These are phyloP conservation scores for Nibea albiflora DNA, from an alignment of 2,113 vertebrate genomes.

Conservation along the genomic window DNA sequence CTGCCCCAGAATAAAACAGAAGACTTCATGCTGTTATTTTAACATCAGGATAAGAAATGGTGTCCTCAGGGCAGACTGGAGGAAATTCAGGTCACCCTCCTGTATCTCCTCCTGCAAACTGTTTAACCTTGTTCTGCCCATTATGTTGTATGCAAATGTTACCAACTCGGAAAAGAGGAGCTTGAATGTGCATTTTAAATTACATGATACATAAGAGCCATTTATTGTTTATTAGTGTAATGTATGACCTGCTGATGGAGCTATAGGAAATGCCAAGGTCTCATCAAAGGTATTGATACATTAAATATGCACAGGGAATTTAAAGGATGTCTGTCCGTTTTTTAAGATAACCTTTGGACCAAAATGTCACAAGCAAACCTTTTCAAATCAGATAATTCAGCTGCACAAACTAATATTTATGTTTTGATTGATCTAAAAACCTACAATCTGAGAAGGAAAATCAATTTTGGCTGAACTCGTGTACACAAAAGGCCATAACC, in stretches of 20 bases:
- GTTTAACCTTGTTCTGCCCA: neutral
- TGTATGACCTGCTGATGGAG: neutral
- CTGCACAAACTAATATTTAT: neutral
- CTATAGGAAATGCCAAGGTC: neutral
- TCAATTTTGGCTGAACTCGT: neutral
- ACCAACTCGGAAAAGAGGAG: neutral
- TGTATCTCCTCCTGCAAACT: neutral
- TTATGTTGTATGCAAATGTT: neutral
- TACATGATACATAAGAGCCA: too few species aligned
- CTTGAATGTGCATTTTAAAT: neutral
- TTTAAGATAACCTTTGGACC: neutral
- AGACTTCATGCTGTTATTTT: neutral
- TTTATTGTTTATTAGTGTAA: neutral
- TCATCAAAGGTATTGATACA: neutral
- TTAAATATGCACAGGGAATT: neutral
- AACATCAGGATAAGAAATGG: neutral
- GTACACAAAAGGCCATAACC: neutral
- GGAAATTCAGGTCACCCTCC: neutral
- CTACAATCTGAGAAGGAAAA: neutral
- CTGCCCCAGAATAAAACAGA: too few species aligned
- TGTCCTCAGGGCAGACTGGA: neutral
- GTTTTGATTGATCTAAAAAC: neutral
- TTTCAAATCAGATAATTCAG: neutral
- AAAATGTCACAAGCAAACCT: neutral
- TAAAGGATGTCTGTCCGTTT: neutral